Evolutionary conservation across 2,797 vertebrate genomes (phyloP).

Genomic region (Lagodon rhomboides): DNA sequence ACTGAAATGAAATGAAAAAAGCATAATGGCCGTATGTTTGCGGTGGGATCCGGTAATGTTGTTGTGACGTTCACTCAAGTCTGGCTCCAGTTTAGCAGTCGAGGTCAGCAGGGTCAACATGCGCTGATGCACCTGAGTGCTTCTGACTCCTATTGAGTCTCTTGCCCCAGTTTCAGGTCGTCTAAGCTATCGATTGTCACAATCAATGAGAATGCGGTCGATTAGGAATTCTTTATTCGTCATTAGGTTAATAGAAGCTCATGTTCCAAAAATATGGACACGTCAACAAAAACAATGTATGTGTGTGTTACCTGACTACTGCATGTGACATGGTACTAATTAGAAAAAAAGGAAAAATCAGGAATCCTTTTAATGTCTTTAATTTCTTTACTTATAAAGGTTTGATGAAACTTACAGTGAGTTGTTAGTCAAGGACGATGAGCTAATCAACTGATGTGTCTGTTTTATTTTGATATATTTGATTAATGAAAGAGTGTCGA

Average conservation of each 20-base stretch:
- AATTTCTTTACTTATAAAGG: not conserved
- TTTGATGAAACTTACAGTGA: not conserved
- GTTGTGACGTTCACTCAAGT: not conserved
- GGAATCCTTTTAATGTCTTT: slow-evolving; percentile 9
- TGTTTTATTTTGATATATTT: not conserved
- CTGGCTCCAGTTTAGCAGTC: not conserved
- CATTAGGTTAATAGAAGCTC: no score
- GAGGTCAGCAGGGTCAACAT: slow-evolving; percentile 19
- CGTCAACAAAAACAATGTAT: no score
- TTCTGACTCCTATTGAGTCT: not conserved
- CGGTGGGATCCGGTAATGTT: slow-evolving; percentile 1
- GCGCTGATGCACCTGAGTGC: slow-evolving; percentile 11
- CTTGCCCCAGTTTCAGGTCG: slow-evolving; percentile 7
- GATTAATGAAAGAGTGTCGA: not conserved
- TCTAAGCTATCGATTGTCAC: slow-evolving; percentile 26
- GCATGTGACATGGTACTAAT: no score
- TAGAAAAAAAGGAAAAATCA: not conserved
- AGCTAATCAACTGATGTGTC: not conserved
- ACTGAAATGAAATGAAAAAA: slow-evolving; percentile 17
- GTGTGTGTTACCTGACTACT: no score
- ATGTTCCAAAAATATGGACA: no score
- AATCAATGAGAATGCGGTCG: slow-evolving; percentile 39
- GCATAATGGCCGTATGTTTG: not conserved
- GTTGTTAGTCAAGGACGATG: not conserved
- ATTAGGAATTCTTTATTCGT: no score